These are phyloP conservation scores for Caenorhabditis becei DNA, from an alignment of 2,888 invertebrate genomes.

Conservation along the genomic window DNA sequence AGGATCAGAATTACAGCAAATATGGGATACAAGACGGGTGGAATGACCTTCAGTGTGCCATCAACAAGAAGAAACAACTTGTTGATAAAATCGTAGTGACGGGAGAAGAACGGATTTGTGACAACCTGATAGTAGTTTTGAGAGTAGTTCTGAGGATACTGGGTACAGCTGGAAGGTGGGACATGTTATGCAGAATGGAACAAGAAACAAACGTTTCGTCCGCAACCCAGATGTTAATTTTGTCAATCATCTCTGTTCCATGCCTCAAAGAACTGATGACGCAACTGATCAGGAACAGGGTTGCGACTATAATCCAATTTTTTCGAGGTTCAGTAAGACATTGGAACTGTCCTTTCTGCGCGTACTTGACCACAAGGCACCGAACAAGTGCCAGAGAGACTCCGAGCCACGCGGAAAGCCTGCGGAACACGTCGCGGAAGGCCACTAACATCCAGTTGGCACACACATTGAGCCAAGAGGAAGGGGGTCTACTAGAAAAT, in stretches of 20 bases:
- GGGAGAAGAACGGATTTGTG: not conserved
- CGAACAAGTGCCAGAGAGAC: constrained; percentile 14
- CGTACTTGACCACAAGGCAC: constrained; percentile 3
- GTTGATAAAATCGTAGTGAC: not conserved
- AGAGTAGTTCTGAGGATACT: constrained; percentile 17
- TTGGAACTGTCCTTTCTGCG: too few species aligned
- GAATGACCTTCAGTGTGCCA: not conserved
- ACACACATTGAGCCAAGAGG: not conserved
- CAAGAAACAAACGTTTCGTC: not conserved
- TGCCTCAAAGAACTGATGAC: constrained; percentile 3
- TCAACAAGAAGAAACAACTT: constrained; percentile 8
- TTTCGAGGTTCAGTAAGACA: not conserved
- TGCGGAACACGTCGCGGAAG: constrained; percentile 10
- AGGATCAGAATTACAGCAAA: not conserved
- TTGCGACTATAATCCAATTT: constrained; percentile 9
- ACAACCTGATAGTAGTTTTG: not conserved
- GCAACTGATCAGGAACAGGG: constrained; percentile 1
- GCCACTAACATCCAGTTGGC: constrained; percentile 3
- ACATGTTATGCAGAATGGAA: not conserved
- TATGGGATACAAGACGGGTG: constrained; percentile 12
- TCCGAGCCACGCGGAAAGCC: constrained; percentile 22
- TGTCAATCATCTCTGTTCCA: not conserved
- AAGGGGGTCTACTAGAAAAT: constrained; percentile 3
- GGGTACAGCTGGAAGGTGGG: constrained; percentile 1
- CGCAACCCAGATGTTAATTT: not conserved